These are phyloP conservation scores for Lacanobia oleracea DNA, from an alignment of 2,888 invertebrate species.

Conservation along the genomic window DNA sequence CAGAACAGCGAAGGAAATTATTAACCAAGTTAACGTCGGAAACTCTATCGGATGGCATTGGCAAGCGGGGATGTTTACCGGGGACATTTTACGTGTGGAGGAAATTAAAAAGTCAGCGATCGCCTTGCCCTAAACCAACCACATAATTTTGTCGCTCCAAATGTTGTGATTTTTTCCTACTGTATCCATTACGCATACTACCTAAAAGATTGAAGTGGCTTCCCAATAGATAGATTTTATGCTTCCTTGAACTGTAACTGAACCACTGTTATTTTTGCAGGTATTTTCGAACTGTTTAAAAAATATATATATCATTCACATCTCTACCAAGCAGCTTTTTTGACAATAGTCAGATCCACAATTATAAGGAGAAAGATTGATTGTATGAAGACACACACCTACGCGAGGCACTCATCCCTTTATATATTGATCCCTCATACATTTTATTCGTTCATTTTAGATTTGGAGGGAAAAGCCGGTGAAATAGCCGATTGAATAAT, in stretches of 20 bases:
- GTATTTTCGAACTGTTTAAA: background rate
- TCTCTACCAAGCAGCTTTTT: background rate
- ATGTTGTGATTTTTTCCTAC: background rate
- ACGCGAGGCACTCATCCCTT: constrained; percentile 71
- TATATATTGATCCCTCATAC: constrained; percentile 81
- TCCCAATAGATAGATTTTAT: background rate
- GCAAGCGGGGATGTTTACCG: constrained; percentile 59
- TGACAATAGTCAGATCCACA: constrained; percentile 2
- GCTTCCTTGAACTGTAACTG: background rate
- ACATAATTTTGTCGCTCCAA: constrained; percentile 23
- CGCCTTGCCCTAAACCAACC: constrained; percentile 34
- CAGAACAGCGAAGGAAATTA: constrained; percentile 65
- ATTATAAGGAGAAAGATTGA: constrained; percentile 37
- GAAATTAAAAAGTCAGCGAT: constrained; percentile 64
- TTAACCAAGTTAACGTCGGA: constrained; percentile 63
- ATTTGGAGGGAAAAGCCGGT: constrained; percentile 83
- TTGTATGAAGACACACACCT: constrained; percentile 41
- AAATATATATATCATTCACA: background rate
- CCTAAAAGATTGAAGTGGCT: background rate
- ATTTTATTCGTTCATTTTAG: constrained; percentile 84
- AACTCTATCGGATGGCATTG: constrained; percentile 63
- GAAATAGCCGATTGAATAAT: constrained; percentile 89
- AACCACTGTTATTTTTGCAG: background rate
- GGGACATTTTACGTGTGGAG: constrained; percentile 51
- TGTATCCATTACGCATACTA: background rate